Percentiles rank a stretch among this genome's conserved stretches.
Evolutionary conservation across 2,888 invertebrate genomes (phyloP).

Genomic region (Calliphora vomitoria): DNA sequence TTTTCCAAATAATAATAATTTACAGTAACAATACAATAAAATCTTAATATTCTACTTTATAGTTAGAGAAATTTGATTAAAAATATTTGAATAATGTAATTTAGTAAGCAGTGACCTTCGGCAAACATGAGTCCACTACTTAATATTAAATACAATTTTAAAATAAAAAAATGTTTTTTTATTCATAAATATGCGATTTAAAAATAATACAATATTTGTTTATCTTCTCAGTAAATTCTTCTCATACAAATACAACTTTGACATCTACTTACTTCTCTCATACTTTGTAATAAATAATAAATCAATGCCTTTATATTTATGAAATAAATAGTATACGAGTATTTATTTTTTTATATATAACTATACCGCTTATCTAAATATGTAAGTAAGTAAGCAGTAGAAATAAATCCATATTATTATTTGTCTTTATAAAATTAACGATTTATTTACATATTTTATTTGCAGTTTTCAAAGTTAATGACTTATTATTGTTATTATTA

Average conservation of each 20-base stretch:
- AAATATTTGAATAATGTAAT: too few relatives aligned
- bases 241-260: background rate
- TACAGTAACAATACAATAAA: too few relatives aligned
- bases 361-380: constrained; percentile 45
- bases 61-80: too few relatives aligned
- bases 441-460: constrained; percentile 66
- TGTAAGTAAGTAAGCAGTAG: constrained; percentile 12
- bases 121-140: background rate
- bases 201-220: background rate
- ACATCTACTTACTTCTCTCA: background rate
- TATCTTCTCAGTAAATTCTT: background rate
- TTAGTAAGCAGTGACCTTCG: background rate
- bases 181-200: background rate
- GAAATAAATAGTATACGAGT: background rate
- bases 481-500: constrained; percentile 50
- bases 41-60: too few relatives aligned
- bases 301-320: constrained; percentile 31
- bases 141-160: too few relatives aligned
- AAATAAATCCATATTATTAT: constrained; percentile 14
- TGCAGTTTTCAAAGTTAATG: constrained; percentile 70
- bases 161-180: background rate
- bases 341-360: background rate
- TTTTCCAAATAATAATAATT: too few relatives aligned
- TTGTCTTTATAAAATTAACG: constrained; percentile 24
- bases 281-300: constrained; percentile 18